Conservation (phyloP, 2,888 invertebrate genomes). For the Hermaeophaga mercurialis region DNA sequence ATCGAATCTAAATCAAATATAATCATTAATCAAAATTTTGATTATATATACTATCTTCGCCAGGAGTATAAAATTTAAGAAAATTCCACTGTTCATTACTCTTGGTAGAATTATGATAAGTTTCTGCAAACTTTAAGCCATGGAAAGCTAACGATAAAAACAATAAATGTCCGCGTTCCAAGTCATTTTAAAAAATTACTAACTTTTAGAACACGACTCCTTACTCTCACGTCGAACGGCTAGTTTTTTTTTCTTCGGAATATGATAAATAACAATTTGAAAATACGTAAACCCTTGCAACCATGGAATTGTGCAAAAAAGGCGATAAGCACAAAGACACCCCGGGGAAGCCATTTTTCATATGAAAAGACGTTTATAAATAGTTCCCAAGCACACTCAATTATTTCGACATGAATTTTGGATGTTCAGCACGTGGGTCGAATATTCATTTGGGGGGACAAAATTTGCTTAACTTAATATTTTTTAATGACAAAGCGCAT, state of each 20-base stretch:
- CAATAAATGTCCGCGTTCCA: conserved; percentile 2
- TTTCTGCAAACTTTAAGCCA: background rate
- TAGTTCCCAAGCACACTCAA: conserved; percentile 26
- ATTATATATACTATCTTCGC: no score
- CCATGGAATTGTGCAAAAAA: conserved; percentile 19
- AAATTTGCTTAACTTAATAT: no score
- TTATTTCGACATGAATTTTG: conserved; percentile 24
- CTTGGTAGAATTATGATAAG: no score
- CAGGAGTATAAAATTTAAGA: no score
- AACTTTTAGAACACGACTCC: conserved; percentile 2
- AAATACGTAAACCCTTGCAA: conserved; percentile 12
- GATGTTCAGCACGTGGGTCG: background rate
- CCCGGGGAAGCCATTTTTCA: conserved; percentile 25
- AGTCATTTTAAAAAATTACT: conserved; percentile 1
- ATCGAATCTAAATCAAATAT: no score
- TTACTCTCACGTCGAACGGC: background rate
- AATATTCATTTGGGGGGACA: no score
- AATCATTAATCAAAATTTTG: no score
- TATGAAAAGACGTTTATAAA: conserved; percentile 28
- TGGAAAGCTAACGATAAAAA: background rate
- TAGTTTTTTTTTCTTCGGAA: conserved; percentile 15
- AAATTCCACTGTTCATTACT: no score
- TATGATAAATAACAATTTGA: conserved; percentile 22
- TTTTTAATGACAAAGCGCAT: no score
- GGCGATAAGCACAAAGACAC: conserved; percentile 23